These are phyloP conservation scores for Mola mola DNA, from an alignment of 2,113 vertebrate genomes.

Conservation along the genomic window DNA sequence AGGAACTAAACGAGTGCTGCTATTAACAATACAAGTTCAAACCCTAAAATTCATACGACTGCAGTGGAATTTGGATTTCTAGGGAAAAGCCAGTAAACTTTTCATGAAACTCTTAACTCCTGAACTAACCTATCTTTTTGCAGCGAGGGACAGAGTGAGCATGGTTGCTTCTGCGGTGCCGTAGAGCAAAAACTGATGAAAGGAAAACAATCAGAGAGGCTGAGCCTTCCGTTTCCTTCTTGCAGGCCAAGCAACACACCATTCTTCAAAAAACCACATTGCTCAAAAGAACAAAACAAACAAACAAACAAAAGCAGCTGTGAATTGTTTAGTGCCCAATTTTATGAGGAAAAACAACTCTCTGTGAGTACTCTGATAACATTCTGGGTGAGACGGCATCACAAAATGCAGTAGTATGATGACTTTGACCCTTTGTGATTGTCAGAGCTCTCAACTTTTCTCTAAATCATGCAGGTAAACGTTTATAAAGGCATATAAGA, in stretches of 20 bases:
- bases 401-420: not conserved
- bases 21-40: not conserved
- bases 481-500: not conserved
- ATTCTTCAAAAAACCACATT: too few species aligned
- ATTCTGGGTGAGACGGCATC: conserved; percentile 26
- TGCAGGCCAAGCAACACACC: conserved; percentile 28
- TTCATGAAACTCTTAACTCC: too few species aligned
- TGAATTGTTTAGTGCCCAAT: not conserved
- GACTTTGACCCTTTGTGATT: conserved; percentile 20
- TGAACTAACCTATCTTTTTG: too few species aligned
- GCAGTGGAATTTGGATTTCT: too few species aligned
- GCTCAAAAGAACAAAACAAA: too few species aligned
- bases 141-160: too few species aligned
- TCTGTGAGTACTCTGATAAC: conserved; percentile 1
- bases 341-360: not conserved
- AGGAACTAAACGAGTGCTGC: too few species aligned
- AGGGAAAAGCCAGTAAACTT: too few species aligned
- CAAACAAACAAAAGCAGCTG: too few species aligned
- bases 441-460: not conserved
- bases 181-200: conserved; percentile 16
- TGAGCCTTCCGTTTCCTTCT: conserved; percentile 26
- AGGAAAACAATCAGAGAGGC: conserved; percentile 7
- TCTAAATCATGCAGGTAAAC: conserved; percentile 27
- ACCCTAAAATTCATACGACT: too few species aligned
- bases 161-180: too few species aligned